Percentiles rank a stretch among this genome's conserved stretches.
Evolutionary conservation across 2,113 vertebrate species (phyloP).

Genomic region (Pollimyrus isidori): DNA sequence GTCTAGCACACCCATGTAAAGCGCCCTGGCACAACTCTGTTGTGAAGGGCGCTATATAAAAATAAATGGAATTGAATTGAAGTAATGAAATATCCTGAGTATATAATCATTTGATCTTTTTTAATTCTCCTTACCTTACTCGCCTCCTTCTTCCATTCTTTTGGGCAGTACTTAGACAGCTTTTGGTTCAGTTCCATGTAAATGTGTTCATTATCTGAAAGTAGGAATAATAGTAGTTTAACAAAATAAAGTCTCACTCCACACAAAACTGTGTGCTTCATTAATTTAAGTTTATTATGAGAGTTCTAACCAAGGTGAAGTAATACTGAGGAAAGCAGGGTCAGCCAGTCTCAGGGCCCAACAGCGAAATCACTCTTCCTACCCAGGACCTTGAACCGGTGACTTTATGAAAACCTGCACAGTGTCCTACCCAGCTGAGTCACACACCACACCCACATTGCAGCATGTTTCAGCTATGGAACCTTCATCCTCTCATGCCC

Average conservation of each 20-base stretch:
- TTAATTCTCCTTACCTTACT: conserved; percentile 75
- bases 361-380: neutral
- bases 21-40: no score
- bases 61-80: no score
- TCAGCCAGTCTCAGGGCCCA: neutral
- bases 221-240: conserved; percentile 19
- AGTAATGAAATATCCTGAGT: neutral
- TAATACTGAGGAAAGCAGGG: neutral
- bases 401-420: neutral
- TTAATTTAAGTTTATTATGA: neutral
- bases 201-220: conserved; percentile 91
- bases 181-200: conserved; percentile 98
- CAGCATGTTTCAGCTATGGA: neutral
- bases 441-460: neutral
- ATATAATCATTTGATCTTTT: neutral
- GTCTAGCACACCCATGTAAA: no score
- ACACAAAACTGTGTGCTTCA: neutral
- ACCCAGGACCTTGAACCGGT: neutral
- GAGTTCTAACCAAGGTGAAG: neutral
- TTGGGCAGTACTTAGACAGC: conserved; percentile 96
- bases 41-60: no score
- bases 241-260: neutral
- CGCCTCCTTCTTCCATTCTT: conserved; percentile 97
- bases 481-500: neutral
- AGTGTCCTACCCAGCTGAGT: neutral